These are phyloP conservation scores for Xiphias gladius DNA, from an alignment of 2,113 vertebrate genomes.

Conservation along the genomic window DNA sequence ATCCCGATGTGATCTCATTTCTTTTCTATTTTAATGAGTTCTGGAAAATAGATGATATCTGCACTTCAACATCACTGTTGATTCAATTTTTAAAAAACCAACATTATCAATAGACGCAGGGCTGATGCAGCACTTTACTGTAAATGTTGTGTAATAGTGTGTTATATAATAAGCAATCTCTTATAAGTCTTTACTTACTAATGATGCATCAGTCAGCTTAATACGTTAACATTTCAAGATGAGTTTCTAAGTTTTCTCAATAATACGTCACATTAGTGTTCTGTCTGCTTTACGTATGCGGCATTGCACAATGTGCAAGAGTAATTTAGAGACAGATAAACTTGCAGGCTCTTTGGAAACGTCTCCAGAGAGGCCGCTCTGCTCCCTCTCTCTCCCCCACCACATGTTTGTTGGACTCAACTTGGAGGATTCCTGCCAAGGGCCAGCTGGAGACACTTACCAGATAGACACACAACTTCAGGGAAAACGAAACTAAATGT, in stretches of 20 bases:
- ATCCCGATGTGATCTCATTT: neutral
- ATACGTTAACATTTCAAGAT: neutral
- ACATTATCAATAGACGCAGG: neutral
- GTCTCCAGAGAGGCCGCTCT: neutral
- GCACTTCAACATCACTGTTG: slow-evolving; percentile 1
- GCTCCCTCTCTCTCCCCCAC: slow-evolving; percentile 9
- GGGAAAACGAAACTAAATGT: slow-evolving; percentile 68
- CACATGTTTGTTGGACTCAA: slow-evolving; percentile 50
- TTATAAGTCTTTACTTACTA: slow-evolving; percentile 7
- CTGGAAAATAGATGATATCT: slow-evolving; percentile 32
- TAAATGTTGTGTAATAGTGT: neutral
- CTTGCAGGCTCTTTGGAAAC: slow-evolving; percentile 28
- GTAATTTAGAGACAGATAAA: neutral
- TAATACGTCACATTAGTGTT: neutral
- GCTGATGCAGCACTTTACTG: slow-evolving; percentile 29
- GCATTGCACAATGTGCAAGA: slow-evolving; percentile 43
- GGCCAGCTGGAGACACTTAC: slow-evolving; percentile 45
- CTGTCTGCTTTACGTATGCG: neutral
- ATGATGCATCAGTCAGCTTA: neutral
- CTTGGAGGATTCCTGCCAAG: slow-evolving; percentile 46
- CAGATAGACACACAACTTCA: slow-evolving; percentile 38
- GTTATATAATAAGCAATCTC: neutral
- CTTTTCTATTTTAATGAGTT: slow-evolving; percentile 49
- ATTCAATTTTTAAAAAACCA: slow-evolving; percentile 33
- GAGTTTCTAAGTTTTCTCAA: rapidly evolving